Percentiles rank a stretch among this genome's conserved stretches.
phyloP scores from a whole-genome alignment of 2,888 invertebrate genomes.

The Ichneumoninae sp. region DNA sequence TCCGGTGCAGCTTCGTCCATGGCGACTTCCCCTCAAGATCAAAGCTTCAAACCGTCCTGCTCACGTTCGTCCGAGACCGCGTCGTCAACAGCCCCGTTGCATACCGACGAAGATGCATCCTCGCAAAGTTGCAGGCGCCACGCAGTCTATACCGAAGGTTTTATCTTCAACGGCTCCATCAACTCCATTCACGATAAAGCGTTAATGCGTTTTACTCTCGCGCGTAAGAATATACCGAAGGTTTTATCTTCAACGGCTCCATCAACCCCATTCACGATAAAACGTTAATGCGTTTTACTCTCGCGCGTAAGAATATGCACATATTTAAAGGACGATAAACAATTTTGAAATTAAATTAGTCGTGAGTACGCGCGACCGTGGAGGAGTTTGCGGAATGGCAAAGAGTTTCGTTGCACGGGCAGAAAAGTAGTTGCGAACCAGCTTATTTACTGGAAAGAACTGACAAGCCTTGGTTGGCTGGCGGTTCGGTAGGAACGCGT shows the following conservation, averaged over 20 bases:
- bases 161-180: neutral
- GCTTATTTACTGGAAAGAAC: slow-evolving; percentile 67
- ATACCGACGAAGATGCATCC: neutral
- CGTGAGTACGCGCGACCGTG: neutral
- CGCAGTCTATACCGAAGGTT: neutral
- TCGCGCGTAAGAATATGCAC: neutral
- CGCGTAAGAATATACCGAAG: neutral
- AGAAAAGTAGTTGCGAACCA: slow-evolving; percentile 60
- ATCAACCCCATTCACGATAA: neutral
- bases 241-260: neutral
- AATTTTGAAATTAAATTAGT: neutral
- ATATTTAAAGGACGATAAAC: neutral
- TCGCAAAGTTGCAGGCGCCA: neutral
- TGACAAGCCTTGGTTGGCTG: slow-evolving; percentile 56
- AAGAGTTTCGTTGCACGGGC: slow-evolving; percentile 48
- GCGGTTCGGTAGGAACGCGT: slow-evolving; percentile 57
- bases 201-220: neutral
- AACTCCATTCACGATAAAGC: neutral
- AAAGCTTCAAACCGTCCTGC: neutral
- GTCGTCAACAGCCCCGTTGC: neutral
- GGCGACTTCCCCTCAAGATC: neutral
- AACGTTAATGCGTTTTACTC: neutral
- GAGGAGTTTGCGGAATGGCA: slow-evolving; percentile 35
- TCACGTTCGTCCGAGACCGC: neutral
- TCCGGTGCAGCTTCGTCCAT: slow-evolving; percentile 48